Base-by-base conservation (phyloP, 2,888 invertebrate species). In the Sesia apiformis region DNA sequence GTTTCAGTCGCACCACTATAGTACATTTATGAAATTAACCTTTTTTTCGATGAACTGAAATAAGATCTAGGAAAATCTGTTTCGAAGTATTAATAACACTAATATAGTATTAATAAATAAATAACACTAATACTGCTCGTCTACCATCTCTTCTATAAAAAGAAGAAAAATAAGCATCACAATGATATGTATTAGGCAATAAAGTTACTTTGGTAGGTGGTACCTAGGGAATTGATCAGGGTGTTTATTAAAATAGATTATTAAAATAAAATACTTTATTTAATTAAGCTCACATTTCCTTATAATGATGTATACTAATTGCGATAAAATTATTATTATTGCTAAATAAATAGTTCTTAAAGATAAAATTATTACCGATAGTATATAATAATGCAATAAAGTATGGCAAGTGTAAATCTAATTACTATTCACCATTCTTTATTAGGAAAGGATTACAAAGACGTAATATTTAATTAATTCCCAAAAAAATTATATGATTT, bases 191-290 rank as follows among this genome's bases (percentile, higher is more conserved):
- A 46, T n/a, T n/a, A 8, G 46, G 7, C 0, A 46, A 46, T 46
- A 46, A 46, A 46, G 23, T 46, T 7, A 46, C 23, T 23, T 23
- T 23, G 23, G 23, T 23, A 23, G 23, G 23, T 23, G 23, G 23
- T 23, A 23, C 23, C 23, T 23, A 23, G 23, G 23, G 23, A 23
- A 23, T 23, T 23, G 23, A 23, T 23, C 23, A 23, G 23, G 23
- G 1, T 23, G 42, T 42, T 49, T n/a, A 49, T 8, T 49, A 23
- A 49, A 46, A 49, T 59, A 63, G 64, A 63, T 57, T 69, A 66
- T 69, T 61, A 62, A 56, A 80, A 85, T 87, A 89, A 87, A 87
- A 87, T 89, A 87, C 69, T 87, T 87, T 88, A 88, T 84, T 78
- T 84, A 23, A 23, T 23, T 23, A 89, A 86, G 86, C 88, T 76